Evolutionary conservation across 2,797 vertebrate genomes (phyloP), one percentile per base, ranked within the genome.

Genomic region (Craterocephalus amniculus): DNA sequence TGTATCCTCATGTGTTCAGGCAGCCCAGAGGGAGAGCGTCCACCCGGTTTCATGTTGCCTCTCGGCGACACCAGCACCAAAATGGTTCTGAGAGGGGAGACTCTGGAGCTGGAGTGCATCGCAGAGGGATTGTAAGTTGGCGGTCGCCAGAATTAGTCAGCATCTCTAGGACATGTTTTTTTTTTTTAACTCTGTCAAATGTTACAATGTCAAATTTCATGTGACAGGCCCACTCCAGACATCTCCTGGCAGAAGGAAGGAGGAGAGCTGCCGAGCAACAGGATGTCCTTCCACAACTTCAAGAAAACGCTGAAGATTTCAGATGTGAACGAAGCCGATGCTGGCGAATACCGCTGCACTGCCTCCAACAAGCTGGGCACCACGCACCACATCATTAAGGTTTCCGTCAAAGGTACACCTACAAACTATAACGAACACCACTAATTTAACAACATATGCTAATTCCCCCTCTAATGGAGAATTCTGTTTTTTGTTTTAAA

Each of bases 101-200:
- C 94, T 43, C 95, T 99, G 74, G 91, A 96, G 51, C 89, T 99
- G 77, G 96, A 99, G 70, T 99, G 98, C 92, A 96, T 99, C 0
- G 96, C 97, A n/a, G 97, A 97, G 76, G 97, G 97, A 89, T 85
- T 99, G 98, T 99, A 90, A 96, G 97, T 96, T 36, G 14, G 6
- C 27, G 24, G 54, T 48, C 63, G 22, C 20, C 22, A 24, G 24
- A 31, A 49, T 31, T 34, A 60, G 1, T 16, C 18, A 18, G 2
- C n/a, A 12, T 22, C 38, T 24, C 20, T n/a, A 55, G 32, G 27
- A 13, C 24, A 58, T 59, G 22, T 31, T 32, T 57, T n/a, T 34
- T n/a, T n/a, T n/a, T n/a, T n/a, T n/a, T n/a, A n/a, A 26, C 6
- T 31, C 10, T 45, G 40, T 43, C 40, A 43, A 20, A 43, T 43